Base-by-base conservation (phyloP, 2,888 invertebrate genomes). In the Siphlonurus alternatus region DNA sequence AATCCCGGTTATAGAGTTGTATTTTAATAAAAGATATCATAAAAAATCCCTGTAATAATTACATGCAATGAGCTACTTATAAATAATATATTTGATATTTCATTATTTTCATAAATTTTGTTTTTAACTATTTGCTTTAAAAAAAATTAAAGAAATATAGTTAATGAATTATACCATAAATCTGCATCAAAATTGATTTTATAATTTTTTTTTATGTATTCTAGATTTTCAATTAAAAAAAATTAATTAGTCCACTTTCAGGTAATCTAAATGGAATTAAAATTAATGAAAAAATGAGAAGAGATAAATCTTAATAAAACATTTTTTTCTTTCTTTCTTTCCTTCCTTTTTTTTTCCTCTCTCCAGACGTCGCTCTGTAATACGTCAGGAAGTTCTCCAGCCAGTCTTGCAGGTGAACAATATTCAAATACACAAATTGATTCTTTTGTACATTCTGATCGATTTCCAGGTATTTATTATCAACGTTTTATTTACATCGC, bases 21-120 rank as follows among this genome's bases (percentile, higher is more conserved):
- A n/a, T n/a, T n/a, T n/a, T n/a, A n/a, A n/a, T n/a, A n/a, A n/a
- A n/a, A n/a, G n/a, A n/a, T n/a, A n/a, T n/a, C n/a, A n/a, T n/a
- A n/a, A n/a, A n/a, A n/a, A n/a, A n/a, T n/a, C n/a, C n/a, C n/a
- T n/a, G n/a, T n/a, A n/a, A n/a, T n/a, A n/a, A n/a, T n/a, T n/a
- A n/a, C n/a, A n/a, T n/a, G n/a, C n/a, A n/a, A n/a, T n/a, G n/a
- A n/a, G n/a, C n/a, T n/a, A n/a, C n/a, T n/a, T 61, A 61, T 61
- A 25, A 22, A 56, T 63, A 63, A 63, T 63, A 56, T 62, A 19
- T 22, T 19, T 23, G 18, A 23, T 25, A 51, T 24, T 51, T 22
- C 23, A 2, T 51, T 23, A 10, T 15, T 5, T 38, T 38, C 7
- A 38, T 10, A 10, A 10, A 38, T 10, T 38, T 38, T 10, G 5